phyloP scores from a whole-genome alignment of 1,140 invertebrate genomes.

The Mamestra configurata region DNA sequence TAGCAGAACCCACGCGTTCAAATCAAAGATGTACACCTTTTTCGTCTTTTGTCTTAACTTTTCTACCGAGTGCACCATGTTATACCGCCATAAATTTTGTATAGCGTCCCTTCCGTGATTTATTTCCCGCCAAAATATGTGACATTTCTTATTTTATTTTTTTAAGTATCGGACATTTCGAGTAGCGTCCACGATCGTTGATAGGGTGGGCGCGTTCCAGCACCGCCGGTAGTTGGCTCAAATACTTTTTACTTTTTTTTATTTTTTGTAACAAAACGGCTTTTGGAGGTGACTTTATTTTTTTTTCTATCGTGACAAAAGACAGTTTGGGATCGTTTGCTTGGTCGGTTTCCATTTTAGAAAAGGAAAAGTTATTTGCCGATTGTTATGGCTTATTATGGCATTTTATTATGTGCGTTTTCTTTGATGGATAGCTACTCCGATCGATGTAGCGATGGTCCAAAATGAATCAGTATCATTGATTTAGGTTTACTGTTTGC shows the following conservation, averaged over 20 bases:
- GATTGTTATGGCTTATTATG: constrained; percentile 28
- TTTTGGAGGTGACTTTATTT: constrained; percentile 74
- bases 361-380: constrained; percentile 12
- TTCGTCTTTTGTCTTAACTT: constrained; percentile 73
- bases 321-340: constrained; percentile 68
- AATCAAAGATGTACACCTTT: constrained; percentile 32
- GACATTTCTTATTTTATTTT: constrained; percentile 77
- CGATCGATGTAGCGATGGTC: no score
- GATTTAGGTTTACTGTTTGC: no score
- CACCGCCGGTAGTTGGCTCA: constrained; percentile 83
- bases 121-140: constrained; percentile 87
- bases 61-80: constrained; percentile 69
- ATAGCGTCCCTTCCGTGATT: constrained; percentile 82
- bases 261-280: constrained; percentile 77
- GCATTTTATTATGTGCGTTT: no score
- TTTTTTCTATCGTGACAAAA: constrained; percentile 73
- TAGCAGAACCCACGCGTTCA: constrained; percentile 28
- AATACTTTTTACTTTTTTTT: constrained; percentile 72
- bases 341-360: constrained; percentile 28
- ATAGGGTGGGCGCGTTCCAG: constrained; percentile 82
- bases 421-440: no score
- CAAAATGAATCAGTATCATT: no score
- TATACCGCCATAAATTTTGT: constrained; percentile 83
- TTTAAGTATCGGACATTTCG: constrained; percentile 81
- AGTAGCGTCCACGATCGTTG: constrained; percentile 84